Evolutionary conservation across 2,797 vertebrate species (phyloP), one percentile per base, ranked within the genome.

Genomic region (Microctenopoma steveboyesi): DNA sequence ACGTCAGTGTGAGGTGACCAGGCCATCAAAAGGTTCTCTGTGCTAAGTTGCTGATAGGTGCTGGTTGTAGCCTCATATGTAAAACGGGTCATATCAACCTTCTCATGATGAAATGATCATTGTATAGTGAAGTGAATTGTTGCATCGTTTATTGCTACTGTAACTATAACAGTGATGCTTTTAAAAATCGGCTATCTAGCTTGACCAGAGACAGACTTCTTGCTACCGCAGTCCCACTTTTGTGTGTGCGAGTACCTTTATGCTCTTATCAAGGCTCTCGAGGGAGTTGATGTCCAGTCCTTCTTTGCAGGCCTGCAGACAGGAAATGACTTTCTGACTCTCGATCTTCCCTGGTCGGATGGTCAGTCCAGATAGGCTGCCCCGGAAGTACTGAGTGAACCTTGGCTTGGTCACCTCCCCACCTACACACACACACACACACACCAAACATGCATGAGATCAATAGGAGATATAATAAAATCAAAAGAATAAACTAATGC

Each of bases 291-390:
- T 97, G 92, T 99, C 97, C 65, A 99, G 94, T 9, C 96, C 97
- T 84, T 99, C 98, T 86, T 98, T 99, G 93, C 98, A 99, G 85
- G 97, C 96, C 81, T 99, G 98, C 86, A 99, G 93, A 87, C 98
- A 99, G 90, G 97, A 97, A 89, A 99, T 97, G 74, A 99, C 96
- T 89, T 97, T 98, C 89, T 96, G 96, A 79, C 95, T 98, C 88
- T 98, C 97, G 48, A 97, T 97, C 91, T 95, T 97, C 22, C 97
- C 98, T 0, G 97, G 95, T 30, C 95, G 93, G 60, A 99, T 95
- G 11, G 96, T 98, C 62, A 99, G 95, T 47, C 97, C 96, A n/a
- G 98, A 97, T 71, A 99, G 92, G 85, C 96, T 98, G 64, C 98
- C 98, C 0, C 96, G 95, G 87, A 99, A 98, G 86, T 97, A 98